Conservation (phyloP, 2,113 vertebrate genomes). For the Microcebus ravelobensis region DNA sequence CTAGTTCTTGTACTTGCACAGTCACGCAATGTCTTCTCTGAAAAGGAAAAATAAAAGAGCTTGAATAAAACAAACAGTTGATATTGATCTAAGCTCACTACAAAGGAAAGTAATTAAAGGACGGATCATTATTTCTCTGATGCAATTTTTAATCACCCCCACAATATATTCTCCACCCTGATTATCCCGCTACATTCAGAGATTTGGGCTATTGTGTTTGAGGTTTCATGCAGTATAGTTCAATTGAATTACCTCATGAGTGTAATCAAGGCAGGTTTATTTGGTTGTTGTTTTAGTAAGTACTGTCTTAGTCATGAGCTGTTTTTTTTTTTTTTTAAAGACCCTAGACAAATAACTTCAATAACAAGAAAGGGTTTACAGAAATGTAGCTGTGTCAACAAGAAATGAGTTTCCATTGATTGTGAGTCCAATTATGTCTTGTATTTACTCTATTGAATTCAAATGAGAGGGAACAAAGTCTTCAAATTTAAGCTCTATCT, state of each 20-base stretch:
- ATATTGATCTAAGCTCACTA: conserved; percentile 78
- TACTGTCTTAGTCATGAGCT: conserved; percentile 54
- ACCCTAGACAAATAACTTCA: conserved; percentile 57
- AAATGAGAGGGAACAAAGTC: conserved; percentile 36
- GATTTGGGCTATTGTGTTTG: conserved; percentile 70
- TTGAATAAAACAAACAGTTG: conserved; percentile 73
- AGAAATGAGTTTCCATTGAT: conserved; percentile 65
- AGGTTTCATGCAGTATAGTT: conserved; percentile 49
- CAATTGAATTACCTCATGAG: conserved; percentile 57
- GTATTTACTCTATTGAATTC: conserved; percentile 33
- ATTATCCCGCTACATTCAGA: conserved; percentile 70
- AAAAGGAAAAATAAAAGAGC: conserved; percentile 53
- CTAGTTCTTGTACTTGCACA: conserved; percentile 56
- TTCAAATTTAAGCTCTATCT: conserved; percentile 8
- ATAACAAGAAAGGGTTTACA: conserved; percentile 51
- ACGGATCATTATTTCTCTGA: conserved; percentile 75
- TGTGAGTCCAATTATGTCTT: not conserved
- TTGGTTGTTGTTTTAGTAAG: conserved; percentile 64
- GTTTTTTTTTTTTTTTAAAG: not conserved
- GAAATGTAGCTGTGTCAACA: conserved; percentile 58
- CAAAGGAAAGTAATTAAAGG: conserved; percentile 81
- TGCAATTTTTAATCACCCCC: conserved; percentile 79
- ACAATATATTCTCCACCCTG: conserved; percentile 67
- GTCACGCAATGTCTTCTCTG: conserved; percentile 72
- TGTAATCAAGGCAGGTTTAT: conserved; percentile 42